Evolutionary conservation across 2,888 invertebrate species (phyloP), one percentile per base, ranked within the genome.

Genomic region (Trisateles emortualis): DNA sequence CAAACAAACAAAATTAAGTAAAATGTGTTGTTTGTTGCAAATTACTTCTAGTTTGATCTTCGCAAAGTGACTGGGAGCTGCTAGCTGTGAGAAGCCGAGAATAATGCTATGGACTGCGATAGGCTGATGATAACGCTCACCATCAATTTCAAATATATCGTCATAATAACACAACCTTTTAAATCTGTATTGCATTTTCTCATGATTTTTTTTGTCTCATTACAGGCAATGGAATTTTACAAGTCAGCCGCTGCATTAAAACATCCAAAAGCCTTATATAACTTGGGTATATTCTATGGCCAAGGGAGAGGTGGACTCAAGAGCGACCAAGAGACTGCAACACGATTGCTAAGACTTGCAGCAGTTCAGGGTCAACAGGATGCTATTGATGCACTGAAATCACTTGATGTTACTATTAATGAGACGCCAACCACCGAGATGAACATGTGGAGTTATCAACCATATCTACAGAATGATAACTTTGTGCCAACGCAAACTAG

Each of bases 191-290:
- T 24, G 4, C 24, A 24, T 8, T 24, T 5, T 8, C 2, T n/a
- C n/a, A n/a, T n/a, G n/a, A 24, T 24, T 24, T 8, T 24, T 36
- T 52, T 24, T 61, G n/a, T 1, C n/a, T 47, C 57, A 44, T 66
- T 14, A 29, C 73, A 96, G 95, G 96, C 96, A 41, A 94, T 94
- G 79, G 93, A 95, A 74, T 91, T 94, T 76, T 96, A 96, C 75
- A 87, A 90, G 57, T 86, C 93, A 52, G 96, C 96, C 33, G 95
- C 95, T 13, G 88, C 94, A 8, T 81, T 92, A 44, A 95, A 95
- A 29, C 96, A 96, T 74, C 90, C 95, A 1, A 93, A 94, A 58
- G 95, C 96, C 0, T 90, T 95, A 70, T 96, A 95, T 78, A 96
- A 96, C 77, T 90, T 96, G 45, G 96, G 95, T 1, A 92, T 96